Base-by-base conservation (phyloP, 2,888 invertebrate genomes). In the Chydorus sphaericus region DNA sequence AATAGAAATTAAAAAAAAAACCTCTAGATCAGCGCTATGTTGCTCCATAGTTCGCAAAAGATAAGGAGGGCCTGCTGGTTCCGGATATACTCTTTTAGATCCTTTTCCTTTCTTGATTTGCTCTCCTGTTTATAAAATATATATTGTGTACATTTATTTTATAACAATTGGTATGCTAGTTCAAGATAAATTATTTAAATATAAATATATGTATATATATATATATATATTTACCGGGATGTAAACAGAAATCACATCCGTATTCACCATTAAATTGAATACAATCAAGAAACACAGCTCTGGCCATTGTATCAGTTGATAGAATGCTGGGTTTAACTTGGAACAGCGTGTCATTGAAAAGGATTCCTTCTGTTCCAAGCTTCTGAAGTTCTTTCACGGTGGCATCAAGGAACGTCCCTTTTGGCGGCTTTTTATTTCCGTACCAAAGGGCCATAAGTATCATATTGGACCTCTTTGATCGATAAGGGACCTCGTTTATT, bases 341-440 rank as follows among this genome's bases (percentile, higher is more conserved):
- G 29, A 29, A 50, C 4, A n/a, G 18, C 18, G 3, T 14, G 14
- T 30, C 20, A 31, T 31, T 16, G 50, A 50, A 29, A 18, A 20
- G 29, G 20, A 50, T 23, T n/a, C 50, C 50, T 31, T 50, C 23
- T 14, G 30, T 16, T 28, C 16, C 30, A 50, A 50, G 29, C 5
- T 20, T 16, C n/a, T 50, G n/a, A 11, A 50, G 50, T 31, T 29
- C 31, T 11, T 14, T 14, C 4, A 50, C 20, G 23, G 31, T 11
- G 30, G 30, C n/a, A 29, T 30, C 50, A n/a, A 50, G 29, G 50
- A 50, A 50, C 11, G 50, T 14, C 30, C 16, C 50, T 28, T 16
- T 50, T 29, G 50, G 50, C 11, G 50, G 50, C 50, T 50, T 50
- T 31, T 31, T 50, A 28, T 50, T 50, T 2, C 50, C 50, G 30